Evolutionary conservation across 2,888 invertebrate species (phyloP), one percentile per base, ranked within the genome.

Genomic region (Coleophora deauratella): DNA sequence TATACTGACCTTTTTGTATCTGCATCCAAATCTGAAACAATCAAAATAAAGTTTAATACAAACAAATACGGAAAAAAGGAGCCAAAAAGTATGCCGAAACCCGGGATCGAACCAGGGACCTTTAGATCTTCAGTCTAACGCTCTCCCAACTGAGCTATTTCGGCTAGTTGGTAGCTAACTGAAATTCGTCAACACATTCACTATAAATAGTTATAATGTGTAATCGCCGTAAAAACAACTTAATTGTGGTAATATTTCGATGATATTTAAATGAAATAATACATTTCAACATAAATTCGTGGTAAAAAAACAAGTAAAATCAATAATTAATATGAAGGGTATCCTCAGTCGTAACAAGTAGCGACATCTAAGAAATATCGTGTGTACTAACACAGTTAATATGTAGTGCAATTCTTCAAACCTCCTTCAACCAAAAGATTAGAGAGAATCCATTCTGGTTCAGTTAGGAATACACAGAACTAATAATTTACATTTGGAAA

Each of bases 21-120:
- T 8, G 44, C 43, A n/a, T 38, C 48, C 32, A 45, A 46, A 51
- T 59, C 75, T 75, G 65, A 2, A 74, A 73, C 49, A 57, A 60
- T 45, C 38, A 42, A 33, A 35, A 42, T 31, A 33, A 11, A 33
- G 35, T 41, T 38, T 30, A 37, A 39, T 14, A 44, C 37, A 12
- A 33, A 34, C 10, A 35, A 21, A 42, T 58, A 61, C 58, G 49
- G 35, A 47, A 37, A 43, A 46, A 52, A 37, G 44, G 39, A 66
- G 3, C 21, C 6, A 69, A 72, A 69, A 56, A 45, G 47, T 41
- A 47, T 89, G 89, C 89, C 89, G 89, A 89, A 89, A 89, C 89
- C 89, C 67, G 89, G 89, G 89, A 89, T 89, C 87, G 89, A 89
- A 89, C 89, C 89, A 88, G 88, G 89, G 89, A 89, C 89, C 88